Conservation (phyloP, 2,113 vertebrate species). For the Galemys pyrenaicus region DNA sequence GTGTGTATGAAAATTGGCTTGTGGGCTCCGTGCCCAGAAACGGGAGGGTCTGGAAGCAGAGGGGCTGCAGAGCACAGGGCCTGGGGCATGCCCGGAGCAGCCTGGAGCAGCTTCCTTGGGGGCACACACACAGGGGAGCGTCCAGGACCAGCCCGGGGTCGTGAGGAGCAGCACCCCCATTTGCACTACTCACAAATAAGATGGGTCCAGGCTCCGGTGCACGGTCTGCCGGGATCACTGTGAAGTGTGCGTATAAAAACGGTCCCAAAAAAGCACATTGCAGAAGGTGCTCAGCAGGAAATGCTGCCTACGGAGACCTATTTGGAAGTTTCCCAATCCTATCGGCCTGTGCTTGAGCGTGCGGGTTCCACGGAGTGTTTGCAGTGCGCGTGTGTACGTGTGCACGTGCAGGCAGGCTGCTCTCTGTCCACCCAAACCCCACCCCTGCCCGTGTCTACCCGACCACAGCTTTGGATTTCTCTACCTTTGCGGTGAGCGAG, state of each 20-base stretch:
- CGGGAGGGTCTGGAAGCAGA: background rate
- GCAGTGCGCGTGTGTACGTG: too few relatives aligned
- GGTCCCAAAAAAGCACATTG: slow-evolving; percentile 26
- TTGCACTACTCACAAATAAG: background rate
- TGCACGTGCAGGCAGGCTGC: background rate
- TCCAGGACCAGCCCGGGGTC: background rate
- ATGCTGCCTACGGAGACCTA: slow-evolving; percentile 49
- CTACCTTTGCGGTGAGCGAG: fast-evolving
- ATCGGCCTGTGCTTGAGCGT: background rate
- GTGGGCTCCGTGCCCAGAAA: background rate
- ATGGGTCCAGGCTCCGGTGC: background rate
- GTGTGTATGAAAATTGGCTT: background rate
- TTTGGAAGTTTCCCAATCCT: slow-evolving; percentile 68
- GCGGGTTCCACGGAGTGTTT: too few relatives aligned
- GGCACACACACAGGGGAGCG: fast-evolving
- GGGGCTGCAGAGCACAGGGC: fast-evolving
- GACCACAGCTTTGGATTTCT: background rate
- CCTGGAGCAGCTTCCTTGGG: background rate
- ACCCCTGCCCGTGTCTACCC: background rate
- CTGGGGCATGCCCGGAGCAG: too few relatives aligned
- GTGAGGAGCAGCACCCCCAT: background rate
- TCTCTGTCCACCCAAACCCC: background rate
- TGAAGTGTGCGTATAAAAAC: background rate
- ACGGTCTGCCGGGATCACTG: background rate
- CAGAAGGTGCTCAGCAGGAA: slow-evolving; percentile 72